Base-by-base conservation (phyloP, 2,888 invertebrate species). In the Tiliacea aurago region DNA sequence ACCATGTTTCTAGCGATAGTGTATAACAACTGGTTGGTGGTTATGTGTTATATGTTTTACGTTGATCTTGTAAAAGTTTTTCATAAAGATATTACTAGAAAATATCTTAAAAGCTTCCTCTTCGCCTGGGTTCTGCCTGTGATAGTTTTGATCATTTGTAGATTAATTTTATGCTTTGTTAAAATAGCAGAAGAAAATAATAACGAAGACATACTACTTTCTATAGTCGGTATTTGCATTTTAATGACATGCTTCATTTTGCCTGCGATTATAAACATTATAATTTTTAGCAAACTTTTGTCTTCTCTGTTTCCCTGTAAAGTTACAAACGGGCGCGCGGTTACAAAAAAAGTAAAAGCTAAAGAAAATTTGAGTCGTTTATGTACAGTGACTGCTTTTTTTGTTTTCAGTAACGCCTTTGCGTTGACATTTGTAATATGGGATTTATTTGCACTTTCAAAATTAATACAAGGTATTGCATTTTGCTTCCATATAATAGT, bases 21-120 rank as follows among this genome's bases (percentile, higher is more conserved):
- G 20, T 75, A 78, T 53, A 75, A 61, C 47, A 78, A 76, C 37
- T 79, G 76, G 69, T 47, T 79, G 41, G 28, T 81, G 18, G 61
- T 79, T 2, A 65, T 79, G 55, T 70, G 65, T 58, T 81, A 58
- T 10, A 81, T 81, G 49, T 79, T 79, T 47, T 79, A 79, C 33
- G 43, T 76, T 5, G 78, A 79, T 62, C 33, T 81, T 15, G 78
- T 76, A 0, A 76, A 76, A 70, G 81, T 79, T 47, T 79, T 79
- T 33, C 20, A 20, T 13, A 51, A n/a, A 23, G 9, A 70, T 41
- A 37, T 76, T 6, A 33, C 55, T 11, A 56, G 61, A 13, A 79
- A 62, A 37, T 81, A 79, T 70, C 55, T 79, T 6, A 81, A 76
- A 55, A 79, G 81, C 10, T 62, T 51, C 20, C 15, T 79, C 9